Percentiles rank a stretch among this genome's conserved stretches.
These are phyloP conservation scores for Buteo buteo DNA, from an alignment of 2,113 vertebrate species.

Conservation along the genomic window DNA sequence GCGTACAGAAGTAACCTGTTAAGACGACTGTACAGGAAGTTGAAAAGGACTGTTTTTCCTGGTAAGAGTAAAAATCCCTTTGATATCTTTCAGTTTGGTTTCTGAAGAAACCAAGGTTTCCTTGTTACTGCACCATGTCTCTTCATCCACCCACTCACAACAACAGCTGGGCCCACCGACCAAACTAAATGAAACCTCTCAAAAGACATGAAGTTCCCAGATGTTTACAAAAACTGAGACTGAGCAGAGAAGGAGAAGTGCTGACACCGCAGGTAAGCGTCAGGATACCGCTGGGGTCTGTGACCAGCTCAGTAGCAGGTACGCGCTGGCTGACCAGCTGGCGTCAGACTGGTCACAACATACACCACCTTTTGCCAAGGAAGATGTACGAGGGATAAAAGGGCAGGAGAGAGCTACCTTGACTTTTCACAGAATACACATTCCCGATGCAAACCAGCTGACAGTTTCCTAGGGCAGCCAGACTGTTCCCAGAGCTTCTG, in stretches of 20 bases:
- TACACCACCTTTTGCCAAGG: neutral
- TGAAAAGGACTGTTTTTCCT: neutral
- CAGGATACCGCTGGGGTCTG: accelerated
- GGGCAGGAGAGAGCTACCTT: neutral
- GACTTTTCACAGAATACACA: neutral
- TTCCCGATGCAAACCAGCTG: neutral
- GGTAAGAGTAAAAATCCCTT: neutral
- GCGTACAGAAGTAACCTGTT: neutral
- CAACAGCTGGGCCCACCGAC: neutral
- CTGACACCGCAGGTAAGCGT: neutral
- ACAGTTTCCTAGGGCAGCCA: neutral
- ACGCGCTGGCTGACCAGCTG: neutral
- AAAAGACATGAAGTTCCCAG: neutral
- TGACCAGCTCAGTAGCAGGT: accelerated
- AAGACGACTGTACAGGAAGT: neutral
- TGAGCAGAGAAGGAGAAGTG: neutral
- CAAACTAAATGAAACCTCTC: neutral
- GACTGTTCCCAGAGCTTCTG: neutral
- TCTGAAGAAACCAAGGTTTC: neutral
- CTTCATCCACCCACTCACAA: neutral
- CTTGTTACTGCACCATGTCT: neutral
- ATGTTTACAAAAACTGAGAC: neutral
- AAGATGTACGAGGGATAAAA: neutral
- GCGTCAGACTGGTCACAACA: neutral
- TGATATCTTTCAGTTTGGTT: neutral